Evolutionary conservation across 2,113 vertebrate species (phyloP).

Genomic region (Phalacrocorax brasilianus): DNA sequence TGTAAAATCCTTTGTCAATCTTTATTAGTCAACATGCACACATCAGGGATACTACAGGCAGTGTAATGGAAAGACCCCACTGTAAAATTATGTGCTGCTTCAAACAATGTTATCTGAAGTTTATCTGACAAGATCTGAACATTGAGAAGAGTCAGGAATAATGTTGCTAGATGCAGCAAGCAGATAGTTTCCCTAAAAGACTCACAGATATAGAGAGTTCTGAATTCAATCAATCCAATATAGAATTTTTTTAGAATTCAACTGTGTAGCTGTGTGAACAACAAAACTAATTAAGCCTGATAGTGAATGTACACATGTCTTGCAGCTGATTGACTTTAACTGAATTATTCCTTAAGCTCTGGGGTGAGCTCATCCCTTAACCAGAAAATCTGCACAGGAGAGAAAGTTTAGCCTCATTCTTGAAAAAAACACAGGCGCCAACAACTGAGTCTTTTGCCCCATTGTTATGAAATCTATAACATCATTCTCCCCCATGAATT

Average conservation of each 20-base stretch:
- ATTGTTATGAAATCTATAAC: background rate
- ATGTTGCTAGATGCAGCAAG: background rate
- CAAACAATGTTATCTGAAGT: background rate
- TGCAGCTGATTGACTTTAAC: slow-evolving; percentile 8
- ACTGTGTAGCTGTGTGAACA: background rate
- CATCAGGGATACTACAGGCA: background rate
- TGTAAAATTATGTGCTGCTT: background rate
- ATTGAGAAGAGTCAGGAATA: background rate
- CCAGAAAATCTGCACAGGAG: background rate
- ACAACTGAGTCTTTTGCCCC: background rate
- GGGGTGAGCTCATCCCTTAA: background rate
- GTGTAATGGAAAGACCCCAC: background rate
- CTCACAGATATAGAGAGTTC: background rate
- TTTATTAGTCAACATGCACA: background rate
- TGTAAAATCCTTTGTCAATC: background rate
- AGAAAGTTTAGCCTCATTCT: background rate
- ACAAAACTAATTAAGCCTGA: slow-evolving; percentile 30
- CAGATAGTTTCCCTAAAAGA: background rate
- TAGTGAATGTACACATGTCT: background rate
- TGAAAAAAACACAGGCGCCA: background rate
- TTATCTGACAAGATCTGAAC: background rate
- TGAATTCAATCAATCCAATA: slow-evolving; percentile 11
- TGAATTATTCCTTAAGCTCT: slow-evolving; percentile 28
- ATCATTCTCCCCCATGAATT: background rate
- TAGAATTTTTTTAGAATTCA: slow-evolving; percentile 37